Percentiles rank a stretch among this genome's conserved stretches.
Conservation (phyloP, 1,140 invertebrate genomes). For the Ganaspis sp. region DNA sequence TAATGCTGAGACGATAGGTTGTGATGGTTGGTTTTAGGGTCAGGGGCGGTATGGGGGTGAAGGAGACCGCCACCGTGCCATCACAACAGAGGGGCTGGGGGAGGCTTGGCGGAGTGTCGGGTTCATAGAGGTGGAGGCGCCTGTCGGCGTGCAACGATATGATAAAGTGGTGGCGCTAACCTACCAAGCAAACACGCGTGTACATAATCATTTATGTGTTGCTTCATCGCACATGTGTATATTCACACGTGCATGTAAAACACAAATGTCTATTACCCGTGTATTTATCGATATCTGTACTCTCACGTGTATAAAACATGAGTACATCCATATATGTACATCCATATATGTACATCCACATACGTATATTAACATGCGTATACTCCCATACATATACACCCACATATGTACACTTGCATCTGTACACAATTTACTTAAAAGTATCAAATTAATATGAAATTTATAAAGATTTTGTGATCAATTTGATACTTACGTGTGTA, state of each 20-base stretch:
- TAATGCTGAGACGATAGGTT: conserved; percentile 23
- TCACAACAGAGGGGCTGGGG: not conserved
- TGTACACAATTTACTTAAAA: too few relatives aligned
- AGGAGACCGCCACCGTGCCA: not conserved
- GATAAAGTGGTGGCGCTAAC: conserved; percentile 24
- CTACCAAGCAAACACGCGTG: conserved; percentile 1
- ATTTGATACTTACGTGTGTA: too few relatives aligned
- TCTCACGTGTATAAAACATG: too few relatives aligned
- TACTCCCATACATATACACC: too few relatives aligned
- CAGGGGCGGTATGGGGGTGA: conserved; percentile 23
- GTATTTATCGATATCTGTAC: too few relatives aligned
- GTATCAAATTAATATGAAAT: too few relatives aligned
- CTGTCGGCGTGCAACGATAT: conserved; percentile 26
- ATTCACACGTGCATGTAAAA: not conserved
- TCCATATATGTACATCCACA: too few relatives aligned
- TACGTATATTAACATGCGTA: too few relatives aligned
- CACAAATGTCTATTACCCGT: not conserved
- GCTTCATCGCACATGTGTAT: too few relatives aligned
- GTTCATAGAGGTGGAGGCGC: not conserved
- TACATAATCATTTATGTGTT: not conserved
- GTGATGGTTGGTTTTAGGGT: conserved; percentile 11
- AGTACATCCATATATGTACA: too few relatives aligned
- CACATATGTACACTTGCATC: too few relatives aligned
- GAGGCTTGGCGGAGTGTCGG: not conserved
- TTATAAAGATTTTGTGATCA: too few relatives aligned